Evolutionary conservation across 2,797 vertebrate genomes (phyloP).

Genomic region (Meriones psammophilus): DNA sequence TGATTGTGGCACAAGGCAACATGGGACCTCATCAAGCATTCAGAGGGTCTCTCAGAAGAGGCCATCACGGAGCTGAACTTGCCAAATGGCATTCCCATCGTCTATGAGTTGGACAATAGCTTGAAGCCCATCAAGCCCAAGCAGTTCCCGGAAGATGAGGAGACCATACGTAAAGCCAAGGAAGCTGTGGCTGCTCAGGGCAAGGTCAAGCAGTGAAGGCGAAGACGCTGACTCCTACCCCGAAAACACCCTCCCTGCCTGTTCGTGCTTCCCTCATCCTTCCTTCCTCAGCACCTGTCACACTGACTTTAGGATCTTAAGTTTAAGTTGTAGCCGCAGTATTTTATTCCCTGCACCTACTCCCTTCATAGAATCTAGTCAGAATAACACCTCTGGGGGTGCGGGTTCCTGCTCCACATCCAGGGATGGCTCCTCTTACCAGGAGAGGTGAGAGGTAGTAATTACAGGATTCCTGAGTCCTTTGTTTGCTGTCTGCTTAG

Average conservation of each 20-base stretch:
- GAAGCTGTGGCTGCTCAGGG: background rate
- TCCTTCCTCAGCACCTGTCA: background rate
- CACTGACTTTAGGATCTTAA: background rate
- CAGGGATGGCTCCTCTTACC: background rate
- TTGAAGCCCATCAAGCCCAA: background rate
- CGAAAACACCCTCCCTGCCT: background rate
- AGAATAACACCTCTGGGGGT: background rate
- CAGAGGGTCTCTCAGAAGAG: constrained; percentile 88
- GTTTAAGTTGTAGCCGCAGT: background rate
- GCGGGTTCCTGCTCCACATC: background rate
- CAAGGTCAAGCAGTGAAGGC: background rate
- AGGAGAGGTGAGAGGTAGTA: background rate
- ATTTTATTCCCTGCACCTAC: background rate
- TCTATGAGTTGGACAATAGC: background rate
- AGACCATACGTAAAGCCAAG: background rate
- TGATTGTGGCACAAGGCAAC: constrained; percentile 94
- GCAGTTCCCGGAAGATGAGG: background rate
- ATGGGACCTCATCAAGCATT: constrained; percentile 96
- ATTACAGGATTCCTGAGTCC: background rate
- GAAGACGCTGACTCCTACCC: background rate
- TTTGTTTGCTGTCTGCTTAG: background rate
- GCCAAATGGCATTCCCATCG: background rate
- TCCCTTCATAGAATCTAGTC: background rate
- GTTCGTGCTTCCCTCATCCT: background rate
- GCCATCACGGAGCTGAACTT: background rate